A percentile compares a stretch with the other conserved stretches of the same genome.
Conservation (phyloP, 2,888 invertebrate species). For the Cantharis lateralis region DNA sequence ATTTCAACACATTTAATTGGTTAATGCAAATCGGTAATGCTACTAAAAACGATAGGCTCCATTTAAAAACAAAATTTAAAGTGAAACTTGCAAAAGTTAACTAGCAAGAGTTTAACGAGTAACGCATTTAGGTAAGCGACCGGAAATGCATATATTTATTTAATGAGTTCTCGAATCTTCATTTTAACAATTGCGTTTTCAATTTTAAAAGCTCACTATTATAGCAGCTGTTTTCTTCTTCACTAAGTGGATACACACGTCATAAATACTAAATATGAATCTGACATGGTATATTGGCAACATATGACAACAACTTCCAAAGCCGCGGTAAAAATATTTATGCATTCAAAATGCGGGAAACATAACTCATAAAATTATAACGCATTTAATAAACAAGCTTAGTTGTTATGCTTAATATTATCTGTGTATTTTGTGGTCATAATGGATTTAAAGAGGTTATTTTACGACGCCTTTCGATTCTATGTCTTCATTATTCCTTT, state of each 20-base stretch:
- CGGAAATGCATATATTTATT: conserved; percentile 12
- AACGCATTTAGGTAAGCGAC: conserved; percentile 2
- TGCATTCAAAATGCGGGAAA: conserved; percentile 41
- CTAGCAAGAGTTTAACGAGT: conserved; percentile 8
- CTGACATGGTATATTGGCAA: conserved; percentile 36
- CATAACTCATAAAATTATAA: conserved; percentile 40
- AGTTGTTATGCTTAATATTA: conserved; percentile 40
- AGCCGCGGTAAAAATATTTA: conserved; percentile 37
- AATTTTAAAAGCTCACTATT: neutral
- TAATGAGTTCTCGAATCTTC: conserved; percentile 5
- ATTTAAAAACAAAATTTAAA: conserved; percentile 20
- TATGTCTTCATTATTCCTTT: conserved; percentile 8
- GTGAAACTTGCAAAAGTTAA: neutral
- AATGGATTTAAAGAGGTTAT: conserved; percentile 22
- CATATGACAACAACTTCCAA: conserved; percentile 29
- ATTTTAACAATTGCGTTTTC: conserved; percentile 12
- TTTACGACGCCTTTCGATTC: conserved; percentile 10
- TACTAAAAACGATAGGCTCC: conserved; percentile 19
- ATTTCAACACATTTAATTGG: conserved; percentile 37
- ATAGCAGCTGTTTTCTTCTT: conserved; percentile 41
- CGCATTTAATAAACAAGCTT: conserved; percentile 43
- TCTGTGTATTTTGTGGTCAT: conserved; percentile 36
- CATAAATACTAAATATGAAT: conserved; percentile 45
- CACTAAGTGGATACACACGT: conserved; percentile 44
- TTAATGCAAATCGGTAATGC: conserved; percentile 29